Evolutionary conservation across 2,113 vertebrate genomes (phyloP).

Genomic region (Cichladusa arquata): DNA sequence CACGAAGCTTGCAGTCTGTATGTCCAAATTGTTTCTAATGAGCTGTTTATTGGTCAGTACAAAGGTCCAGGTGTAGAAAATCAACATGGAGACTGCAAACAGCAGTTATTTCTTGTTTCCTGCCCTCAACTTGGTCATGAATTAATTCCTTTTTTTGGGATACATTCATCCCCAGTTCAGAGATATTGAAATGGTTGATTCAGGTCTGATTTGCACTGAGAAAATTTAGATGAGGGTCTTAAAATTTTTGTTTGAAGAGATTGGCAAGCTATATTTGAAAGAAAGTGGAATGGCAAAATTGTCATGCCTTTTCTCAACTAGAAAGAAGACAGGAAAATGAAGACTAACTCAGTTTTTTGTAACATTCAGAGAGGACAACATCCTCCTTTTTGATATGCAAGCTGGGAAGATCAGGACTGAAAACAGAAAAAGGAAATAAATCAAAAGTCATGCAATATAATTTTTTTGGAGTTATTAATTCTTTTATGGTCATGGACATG

Average conservation of each 20-base stretch:
- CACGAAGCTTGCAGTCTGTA: background rate
- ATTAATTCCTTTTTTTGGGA: background rate
- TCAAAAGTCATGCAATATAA: background rate
- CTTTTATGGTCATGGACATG: background rate
- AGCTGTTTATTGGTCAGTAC: background rate
- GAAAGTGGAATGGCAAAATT: background rate
- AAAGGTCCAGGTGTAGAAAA: background rate
- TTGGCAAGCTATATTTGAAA: background rate
- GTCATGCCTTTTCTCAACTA: background rate
- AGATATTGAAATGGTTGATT: background rate
- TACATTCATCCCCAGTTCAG: background rate
- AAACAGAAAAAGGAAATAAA: conserved; percentile 59
- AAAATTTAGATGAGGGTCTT: background rate
- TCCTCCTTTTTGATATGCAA: background rate
- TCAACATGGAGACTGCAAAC: background rate
- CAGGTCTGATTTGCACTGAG: background rate
- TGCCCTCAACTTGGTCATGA: background rate
- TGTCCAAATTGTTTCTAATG: background rate
- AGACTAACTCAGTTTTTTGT: background rate
- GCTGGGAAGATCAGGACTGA: conserved; percentile 2
- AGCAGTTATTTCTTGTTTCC: background rate
- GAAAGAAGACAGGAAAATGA: background rate
- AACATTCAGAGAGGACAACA: background rate
- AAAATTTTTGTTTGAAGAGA: background rate
- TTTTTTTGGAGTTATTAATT: conserved; percentile 27